phyloP scores from a whole-genome alignment of 1,140 invertebrate species.

The Phymorhynchus buccinoides region DNA sequence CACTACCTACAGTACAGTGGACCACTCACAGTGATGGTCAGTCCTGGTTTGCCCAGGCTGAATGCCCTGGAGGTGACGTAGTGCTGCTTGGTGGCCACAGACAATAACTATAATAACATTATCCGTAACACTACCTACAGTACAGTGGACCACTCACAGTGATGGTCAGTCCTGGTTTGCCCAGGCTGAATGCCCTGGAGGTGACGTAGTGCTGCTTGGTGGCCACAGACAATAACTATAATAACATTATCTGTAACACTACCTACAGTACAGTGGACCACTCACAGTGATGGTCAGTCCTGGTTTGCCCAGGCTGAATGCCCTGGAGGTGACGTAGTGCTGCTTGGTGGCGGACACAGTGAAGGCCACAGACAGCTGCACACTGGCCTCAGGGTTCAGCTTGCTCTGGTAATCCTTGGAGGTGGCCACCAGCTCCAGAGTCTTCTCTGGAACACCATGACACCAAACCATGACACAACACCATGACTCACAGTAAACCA shows the following conservation, averaged over 20 bases:
- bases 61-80: slow-evolving; percentile 40
- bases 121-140: no score
- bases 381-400: slow-evolving; percentile 43
- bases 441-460: slow-evolving; percentile 36
- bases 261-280: no score
- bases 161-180: slow-evolving; percentile 45
- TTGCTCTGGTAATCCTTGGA: slow-evolving; percentile 42
- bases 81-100: slow-evolving; percentile 50
- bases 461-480: neutral
- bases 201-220: slow-evolving; percentile 47
- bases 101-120: no score
- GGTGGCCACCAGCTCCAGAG: slow-evolving; percentile 9
- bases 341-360: slow-evolving; percentile 47
- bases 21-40: slow-evolving; percentile 46
- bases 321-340: slow-evolving; percentile 34
- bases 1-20: no score
- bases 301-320: slow-evolving; percentile 46
- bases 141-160: slow-evolving; percentile 46
- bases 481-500: neutral
- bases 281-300: slow-evolving; percentile 46
- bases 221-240: no score
- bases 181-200: slow-evolving; percentile 37
- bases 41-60: slow-evolving; percentile 42
- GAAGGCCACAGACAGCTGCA: slow-evolving; percentile 35
- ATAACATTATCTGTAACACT: no score